Evolutionary conservation across 2,888 invertebrate species (phyloP), one percentile per base, ranked within the genome.

Genomic region (Stegophylla sp.): DNA sequence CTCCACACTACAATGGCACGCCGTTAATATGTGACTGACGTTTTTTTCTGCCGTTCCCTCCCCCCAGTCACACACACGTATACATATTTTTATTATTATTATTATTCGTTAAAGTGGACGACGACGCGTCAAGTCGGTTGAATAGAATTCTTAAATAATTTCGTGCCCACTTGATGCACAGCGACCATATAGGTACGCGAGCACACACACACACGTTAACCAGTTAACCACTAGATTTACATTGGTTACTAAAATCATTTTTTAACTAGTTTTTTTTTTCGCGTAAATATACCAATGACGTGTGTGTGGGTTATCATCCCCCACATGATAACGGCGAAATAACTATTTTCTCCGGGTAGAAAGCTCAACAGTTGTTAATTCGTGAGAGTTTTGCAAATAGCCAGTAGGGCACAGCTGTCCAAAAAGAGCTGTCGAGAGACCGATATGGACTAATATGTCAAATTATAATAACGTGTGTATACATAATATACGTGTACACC

Each of bases 81-180:
- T 34, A 34, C 7, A 34, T 34, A 34, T 34, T 34, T 5, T 34
- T 34, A 34, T 34, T 34, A 34, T 34, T 34, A 72, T 56, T 72
- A 59, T 66, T 77, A 77, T 61, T 67, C 51, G 41, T 43, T 61
- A 61, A 71, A 79, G 79, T 79, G 79, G 79, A 71, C 77, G 67
- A 71, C 77, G 67, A 45, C 69, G 61, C 59, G 77, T 66, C 76
- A 67, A 76, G 56, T 69, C 69, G 61, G 43, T 59, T 79, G 79
- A 79, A 79, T 71, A 79, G 79, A 79, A 79, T 79, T 79, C 79
- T 71, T 71, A 79, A 77, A 79, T 71, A 71, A 79, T 71, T 79
- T 48, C 69, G 69, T 71, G 79, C 79, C 61, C 79, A 71, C 79
- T 79, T 71, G 79, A 79, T 61, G 67, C 53, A 20, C n/a, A 28